Evolutionary conservation across 2,888 invertebrate species (phyloP).

Genomic region (Polydrusus cervinus): DNA sequence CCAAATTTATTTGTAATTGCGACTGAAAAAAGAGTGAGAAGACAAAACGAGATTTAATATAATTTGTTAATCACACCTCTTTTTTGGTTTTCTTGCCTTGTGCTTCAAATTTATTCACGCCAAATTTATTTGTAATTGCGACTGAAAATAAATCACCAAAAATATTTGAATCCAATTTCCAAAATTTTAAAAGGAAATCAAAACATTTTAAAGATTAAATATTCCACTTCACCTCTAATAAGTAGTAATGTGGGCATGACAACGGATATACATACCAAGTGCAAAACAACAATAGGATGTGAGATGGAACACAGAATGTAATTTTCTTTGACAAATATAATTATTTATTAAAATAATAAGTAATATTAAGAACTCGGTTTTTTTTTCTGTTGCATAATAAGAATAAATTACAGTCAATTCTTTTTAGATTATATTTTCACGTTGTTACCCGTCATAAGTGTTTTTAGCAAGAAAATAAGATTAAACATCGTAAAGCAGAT

Average conservation of each 20-base stretch:
- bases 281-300: conserved; percentile 48
- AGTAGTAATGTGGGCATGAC: conserved; percentile 13
- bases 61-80: no score
- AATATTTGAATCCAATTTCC: no score
- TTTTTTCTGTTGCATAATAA: conserved; percentile 53
- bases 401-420: conserved; percentile 51
- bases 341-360: conserved; percentile 54
- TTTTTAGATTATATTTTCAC: conserved; percentile 51
- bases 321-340: conserved; percentile 51
- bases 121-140: no score
- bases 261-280: conserved; percentile 41
- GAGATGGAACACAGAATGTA: conserved; percentile 42
- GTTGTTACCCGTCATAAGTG: conserved; percentile 51
- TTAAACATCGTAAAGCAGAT: conserved; percentile 53
- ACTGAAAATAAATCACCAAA: no score
- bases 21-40: no score
- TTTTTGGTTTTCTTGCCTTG: no score
- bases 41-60: no score
- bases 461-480: conserved; percentile 55
- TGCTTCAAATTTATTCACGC: no score
- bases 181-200: not conserved
- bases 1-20: no score
- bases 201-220: not conserved
- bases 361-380: conserved; percentile 47
- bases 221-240: not conserved